A percentile compares a stretch with the other conserved stretches of the same genome.
Evolutionary conservation across 2,797 vertebrate genomes (phyloP).

Genomic region (Pangasius sanitwongsei): DNA sequence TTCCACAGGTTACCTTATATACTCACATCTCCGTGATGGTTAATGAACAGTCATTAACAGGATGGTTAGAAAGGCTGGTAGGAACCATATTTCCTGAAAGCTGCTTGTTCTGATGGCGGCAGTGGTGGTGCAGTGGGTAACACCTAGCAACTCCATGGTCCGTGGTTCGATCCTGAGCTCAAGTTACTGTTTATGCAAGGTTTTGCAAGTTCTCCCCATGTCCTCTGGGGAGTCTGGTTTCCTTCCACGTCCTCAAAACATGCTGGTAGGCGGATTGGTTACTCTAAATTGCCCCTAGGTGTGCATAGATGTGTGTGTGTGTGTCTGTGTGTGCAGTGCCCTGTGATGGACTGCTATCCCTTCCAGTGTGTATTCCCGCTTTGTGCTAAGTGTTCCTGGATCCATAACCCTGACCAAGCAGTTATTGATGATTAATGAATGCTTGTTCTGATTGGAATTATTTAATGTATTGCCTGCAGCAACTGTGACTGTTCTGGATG

Average conservation of each 20-base stretch:
- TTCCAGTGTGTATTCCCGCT: not conserved
- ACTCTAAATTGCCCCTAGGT: constrained; percentile 3
- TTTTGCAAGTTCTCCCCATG: constrained; percentile 8
- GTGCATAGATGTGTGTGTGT: not conserved
- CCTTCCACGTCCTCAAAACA: constrained; percentile 6
- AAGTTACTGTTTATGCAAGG: constrained; percentile 27
- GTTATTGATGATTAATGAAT: not conserved
- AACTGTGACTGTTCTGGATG: not conserved
- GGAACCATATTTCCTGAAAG: not conserved
- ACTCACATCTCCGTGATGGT: not conserved
- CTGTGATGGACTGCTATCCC: not conserved
- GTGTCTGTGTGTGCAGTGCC: not conserved
- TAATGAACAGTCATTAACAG: not conserved
- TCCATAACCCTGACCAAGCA: not conserved
- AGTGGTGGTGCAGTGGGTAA: not conserved
- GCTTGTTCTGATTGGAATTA: constrained; percentile 8
- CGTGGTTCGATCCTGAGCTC: not conserved
- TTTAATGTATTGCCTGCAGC: not conserved
- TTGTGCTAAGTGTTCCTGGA: not conserved
- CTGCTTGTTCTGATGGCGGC: not conserved
- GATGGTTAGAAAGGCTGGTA: not conserved
- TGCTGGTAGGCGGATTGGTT: not conserved
- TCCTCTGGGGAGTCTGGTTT: constrained; percentile 26
- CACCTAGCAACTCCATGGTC: not conserved
- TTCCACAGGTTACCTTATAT: not conserved